Evolutionary conservation across 1,140 invertebrate species (phyloP), one percentile per base, ranked within the genome.

Genomic region (Nebria ingens): DNA sequence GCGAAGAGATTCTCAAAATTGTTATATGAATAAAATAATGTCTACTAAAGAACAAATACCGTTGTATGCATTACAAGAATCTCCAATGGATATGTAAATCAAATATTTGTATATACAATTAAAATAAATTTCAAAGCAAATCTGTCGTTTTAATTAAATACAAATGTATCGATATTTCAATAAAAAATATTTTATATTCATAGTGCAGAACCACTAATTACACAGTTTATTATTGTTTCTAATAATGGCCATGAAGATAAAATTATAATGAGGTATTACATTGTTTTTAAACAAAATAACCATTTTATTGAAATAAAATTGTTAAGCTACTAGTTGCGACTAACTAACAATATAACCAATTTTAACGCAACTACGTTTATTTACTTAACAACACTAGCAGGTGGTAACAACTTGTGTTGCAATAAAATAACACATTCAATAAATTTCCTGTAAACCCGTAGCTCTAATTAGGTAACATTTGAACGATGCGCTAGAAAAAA

Each of bases 401-500:
- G 25, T 53, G 38, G 23, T 51, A 57, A 40, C 54, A 54, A 50
- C 21, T 53, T 29, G 17, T 45, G 45, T 34, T 23, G 19, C 54
- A 17, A 17, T 49, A 56, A 29, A 34, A 57, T 54, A 45, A 42
- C 13, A 25, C 40, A 23, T 56, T 15, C 55, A 19, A 22, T 52
- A 56, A 57, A 54, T 19, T 50, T 29, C 22, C 55, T 23, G 40
- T 29, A 17, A 23, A 11, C 11, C 6, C 25, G 19, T 53, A 20
- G 19, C 51, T 20, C 19, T 38, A 29, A 29, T 52, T 65, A 65
- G 17, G 64, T 65, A 17, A 61, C 58, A 59, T 61, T 65, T 23
- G 59, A 57, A 52, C 64, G 60, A 56, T 66, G 64, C 19, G 62
- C 64, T 66, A 51, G 54, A 64, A 64, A 58, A 34, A n/a, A n/a